phyloP scores from a whole-genome alignment of 2,113 vertebrate species.

The Trematomus loennbergii region DNA sequence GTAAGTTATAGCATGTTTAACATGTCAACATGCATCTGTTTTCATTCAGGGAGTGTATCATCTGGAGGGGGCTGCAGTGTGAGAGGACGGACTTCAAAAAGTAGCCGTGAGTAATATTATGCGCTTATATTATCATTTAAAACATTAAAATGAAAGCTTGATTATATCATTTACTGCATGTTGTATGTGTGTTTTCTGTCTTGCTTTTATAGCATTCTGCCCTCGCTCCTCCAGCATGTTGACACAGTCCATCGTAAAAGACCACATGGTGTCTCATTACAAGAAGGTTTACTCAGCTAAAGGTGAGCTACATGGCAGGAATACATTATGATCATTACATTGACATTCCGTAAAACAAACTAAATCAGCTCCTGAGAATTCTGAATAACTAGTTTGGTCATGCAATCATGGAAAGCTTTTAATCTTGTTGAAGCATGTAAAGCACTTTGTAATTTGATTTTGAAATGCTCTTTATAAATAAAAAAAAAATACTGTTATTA shows the following conservation, averaged over 20 bases:
- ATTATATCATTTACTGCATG: background rate
- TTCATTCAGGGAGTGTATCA: slow-evolving; percentile 67
- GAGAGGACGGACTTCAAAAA: slow-evolving; percentile 65
- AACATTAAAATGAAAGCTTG: background rate
- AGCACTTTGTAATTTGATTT: no score
- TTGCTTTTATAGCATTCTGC: slow-evolving; percentile 81
- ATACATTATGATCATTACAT: background rate
- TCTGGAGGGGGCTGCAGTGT: slow-evolving; percentile 56
- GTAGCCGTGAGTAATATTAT: slow-evolving; percentile 68
- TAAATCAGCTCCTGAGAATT: no score
- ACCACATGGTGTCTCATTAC: slow-evolving; percentile 96
- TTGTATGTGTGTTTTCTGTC: background rate
- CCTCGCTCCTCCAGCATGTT: slow-evolving; percentile 85
- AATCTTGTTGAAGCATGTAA: no score
- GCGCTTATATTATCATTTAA: background rate
- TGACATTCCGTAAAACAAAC: background rate
- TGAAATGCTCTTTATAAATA: no score
- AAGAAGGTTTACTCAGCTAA: slow-evolving; percentile 94
- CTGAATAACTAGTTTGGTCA: no score
- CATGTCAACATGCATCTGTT: background rate
- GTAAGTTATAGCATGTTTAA: background rate
- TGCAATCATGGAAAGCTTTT: no score
- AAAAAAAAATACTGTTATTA: no score
- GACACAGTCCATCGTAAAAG: slow-evolving; percentile 88
- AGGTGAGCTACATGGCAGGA: slow-evolving; percentile 83